Base-by-base conservation (phyloP, 2,888 invertebrate species). In the Drosophila paramelanica region DNA sequence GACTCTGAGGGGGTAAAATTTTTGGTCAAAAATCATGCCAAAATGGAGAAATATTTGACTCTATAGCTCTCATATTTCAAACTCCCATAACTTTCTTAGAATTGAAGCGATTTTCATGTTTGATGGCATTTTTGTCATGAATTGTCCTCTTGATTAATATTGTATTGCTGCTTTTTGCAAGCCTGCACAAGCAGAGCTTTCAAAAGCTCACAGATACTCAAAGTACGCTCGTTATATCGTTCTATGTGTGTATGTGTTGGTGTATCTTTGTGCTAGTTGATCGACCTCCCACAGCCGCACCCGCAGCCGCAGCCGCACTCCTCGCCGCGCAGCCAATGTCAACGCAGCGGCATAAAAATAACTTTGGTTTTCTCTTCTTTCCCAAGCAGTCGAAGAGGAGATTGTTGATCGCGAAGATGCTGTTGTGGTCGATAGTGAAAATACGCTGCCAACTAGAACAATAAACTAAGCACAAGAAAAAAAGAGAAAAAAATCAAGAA, bases 391-490 rank as follows among this genome's bases (percentile, higher is more conserved):
- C 17, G 4, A 43, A 45, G 33, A 43, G 33, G 36, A 46, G 39
- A 27, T 39, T 62, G 41, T 20, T 47, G 38, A 41, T 33, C 66
- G 56, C 38, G 43, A 73, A 55, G 52, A 50, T 58, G 49, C 36
- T 45, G 71, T 41, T 76, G 51, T 38, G 53, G 72, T 33, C 61
- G 53, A 58, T 61, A 62, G 55, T 62, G 58, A 77, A 62, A 56
- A 55, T 38, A 20, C 59, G 55, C 62, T 58, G 50, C 43, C 53
- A 74, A 69, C 49, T 66, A 69, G 46, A 73, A 66, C 49, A 69
- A 59, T 52, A 60, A 49, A 51, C 39, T 20, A 27, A 42, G 36
- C n/a, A 33, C n/a, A 52, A 25, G 42, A 14, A 8, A 3, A n/a
- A 36, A 14, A 8, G 33, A 31, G 7, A 49, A 8, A 43, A 33